These are phyloP conservation scores for Calliscelio sp. DNA, from an alignment of 2,888 invertebrate genomes.

Conservation along the genomic window DNA sequence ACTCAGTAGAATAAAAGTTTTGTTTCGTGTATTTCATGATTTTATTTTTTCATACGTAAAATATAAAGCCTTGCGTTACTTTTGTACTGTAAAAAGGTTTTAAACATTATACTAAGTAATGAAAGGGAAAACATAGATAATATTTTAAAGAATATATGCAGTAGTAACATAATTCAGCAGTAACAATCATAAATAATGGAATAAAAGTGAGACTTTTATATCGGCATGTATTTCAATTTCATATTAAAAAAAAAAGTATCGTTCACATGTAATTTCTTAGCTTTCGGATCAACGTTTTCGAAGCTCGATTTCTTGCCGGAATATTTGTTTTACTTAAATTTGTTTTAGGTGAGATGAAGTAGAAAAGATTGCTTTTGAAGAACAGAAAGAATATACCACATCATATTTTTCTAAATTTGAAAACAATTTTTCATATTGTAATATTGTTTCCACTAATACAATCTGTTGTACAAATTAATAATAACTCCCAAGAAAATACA, in stretches of 20 bases:
- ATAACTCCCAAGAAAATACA: too few species aligned
- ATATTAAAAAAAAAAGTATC: not conserved
- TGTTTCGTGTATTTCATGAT: too few species aligned
- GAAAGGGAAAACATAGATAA: not conserved
- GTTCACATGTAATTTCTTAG: not conserved
- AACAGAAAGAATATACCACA: not conserved
- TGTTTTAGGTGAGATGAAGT: constrained; percentile 2
- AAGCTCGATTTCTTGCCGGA: not conserved
- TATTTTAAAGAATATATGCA: not conserved
- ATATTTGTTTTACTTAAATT: constrained; percentile 13
- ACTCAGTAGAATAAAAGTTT: too few species aligned
- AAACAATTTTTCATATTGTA: not conserved
- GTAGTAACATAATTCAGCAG: not conserved
- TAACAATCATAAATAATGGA: not conserved
- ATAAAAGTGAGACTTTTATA: not conserved
- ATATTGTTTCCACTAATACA: not conserved
- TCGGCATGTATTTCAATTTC: not conserved
- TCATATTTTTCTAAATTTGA: not conserved
- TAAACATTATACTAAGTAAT: too few species aligned
- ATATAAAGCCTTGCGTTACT: too few species aligned
- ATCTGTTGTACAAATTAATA: too few species aligned
- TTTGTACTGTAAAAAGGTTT: too few species aligned
- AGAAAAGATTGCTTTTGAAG: constrained; percentile 12
- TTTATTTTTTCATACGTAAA: too few species aligned
- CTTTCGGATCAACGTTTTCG: not conserved